Percentiles rank a stretch among this genome's conserved stretches.
Evolutionary conservation across 2,888 invertebrate genomes (phyloP).

Genomic region (Caenorhabditis panamensis): DNA sequence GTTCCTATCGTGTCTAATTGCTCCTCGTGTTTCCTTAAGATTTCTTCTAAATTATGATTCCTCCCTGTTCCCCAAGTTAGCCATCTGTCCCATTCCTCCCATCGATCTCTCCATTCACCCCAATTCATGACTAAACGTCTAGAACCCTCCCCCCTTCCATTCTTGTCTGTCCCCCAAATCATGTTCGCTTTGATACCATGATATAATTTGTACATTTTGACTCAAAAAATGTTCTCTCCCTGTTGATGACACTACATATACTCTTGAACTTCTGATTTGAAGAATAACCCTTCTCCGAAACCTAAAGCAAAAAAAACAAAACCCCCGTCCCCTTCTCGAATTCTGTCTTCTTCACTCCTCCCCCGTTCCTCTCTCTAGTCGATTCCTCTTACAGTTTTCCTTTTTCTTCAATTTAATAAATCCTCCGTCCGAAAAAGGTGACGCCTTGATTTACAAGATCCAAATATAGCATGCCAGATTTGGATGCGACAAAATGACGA

Average conservation of each 20-base stretch:
- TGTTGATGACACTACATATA: slow-evolving; percentile 54
- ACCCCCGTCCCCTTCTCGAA: not conserved
- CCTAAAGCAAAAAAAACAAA: slow-evolving; percentile 12
- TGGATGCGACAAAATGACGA: no score
- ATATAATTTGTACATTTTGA: slow-evolving; percentile 47
- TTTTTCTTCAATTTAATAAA: slow-evolving; percentile 20
- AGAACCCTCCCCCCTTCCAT: not conserved
- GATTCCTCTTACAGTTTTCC: slow-evolving; percentile 25
- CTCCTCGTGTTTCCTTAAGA: slow-evolving; percentile 10
- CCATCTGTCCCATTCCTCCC: slow-evolving; percentile 11
- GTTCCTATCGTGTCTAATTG: slow-evolving; percentile 71
- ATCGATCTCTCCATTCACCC: slow-evolving; percentile 35
- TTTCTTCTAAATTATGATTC: slow-evolving; percentile 35
- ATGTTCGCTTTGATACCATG: not conserved
- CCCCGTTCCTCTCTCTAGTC: slow-evolving; percentile 59
- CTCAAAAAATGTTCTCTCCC: slow-evolving; percentile 37
- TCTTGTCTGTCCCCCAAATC: slow-evolving; percentile 13
- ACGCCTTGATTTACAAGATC: no score
- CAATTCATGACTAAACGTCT: slow-evolving; percentile 13
- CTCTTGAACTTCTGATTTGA: not conserved
- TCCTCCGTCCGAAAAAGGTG: slow-evolving; percentile 20
- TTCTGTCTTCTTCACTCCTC: slow-evolving; percentile 24
- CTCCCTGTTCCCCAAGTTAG: slow-evolving; percentile 21
- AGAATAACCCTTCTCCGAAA: slow-evolving; percentile 14
- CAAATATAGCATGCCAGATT: no score